A percentile compares a stretch with the other conserved stretches of the same genome.
Evolutionary conservation across 2,113 vertebrate species (phyloP).

Genomic region (Phaethornis superciliosus): DNA sequence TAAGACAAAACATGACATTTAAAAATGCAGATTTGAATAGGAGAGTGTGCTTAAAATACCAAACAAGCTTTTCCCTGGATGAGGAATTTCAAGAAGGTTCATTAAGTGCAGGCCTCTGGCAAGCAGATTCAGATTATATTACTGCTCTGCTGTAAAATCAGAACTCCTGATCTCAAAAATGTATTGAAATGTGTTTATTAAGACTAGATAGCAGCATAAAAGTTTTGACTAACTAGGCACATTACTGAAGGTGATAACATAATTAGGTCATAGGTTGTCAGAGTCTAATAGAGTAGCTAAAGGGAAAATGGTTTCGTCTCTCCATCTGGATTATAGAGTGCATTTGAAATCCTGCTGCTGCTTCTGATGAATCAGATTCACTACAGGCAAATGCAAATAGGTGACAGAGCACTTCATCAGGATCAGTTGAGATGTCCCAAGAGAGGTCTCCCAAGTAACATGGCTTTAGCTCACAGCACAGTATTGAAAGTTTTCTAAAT

Average conservation of each 20-base stretch:
- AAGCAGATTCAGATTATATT: background rate
- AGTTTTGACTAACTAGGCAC: background rate
- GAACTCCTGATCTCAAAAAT: background rate
- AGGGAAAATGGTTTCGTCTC: background rate
- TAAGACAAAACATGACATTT: background rate
- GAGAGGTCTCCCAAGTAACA: background rate
- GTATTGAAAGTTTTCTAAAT: background rate
- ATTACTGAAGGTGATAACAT: background rate
- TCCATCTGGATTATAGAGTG: background rate
- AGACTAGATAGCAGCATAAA: background rate
- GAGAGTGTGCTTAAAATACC: background rate
- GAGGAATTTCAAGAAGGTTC: background rate
- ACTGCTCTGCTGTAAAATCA: background rate
- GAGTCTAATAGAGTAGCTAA: background rate
- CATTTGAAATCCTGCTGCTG: background rate
- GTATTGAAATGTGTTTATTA: background rate
- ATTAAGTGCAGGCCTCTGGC: background rate
- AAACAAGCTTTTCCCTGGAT: background rate
- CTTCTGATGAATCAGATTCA: background rate
- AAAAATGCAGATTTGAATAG: background rate
- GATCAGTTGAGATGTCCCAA: background rate
- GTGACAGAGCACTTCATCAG: background rate
- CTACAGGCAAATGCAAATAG: background rate
- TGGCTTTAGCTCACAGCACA: background rate
- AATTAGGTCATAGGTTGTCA: constrained; percentile 7